These are phyloP conservation scores for Axinella damicornis DNA, from an alignment of 37 sponge, comb jelly and placozoan genomes.

Conservation along the genomic window DNA sequence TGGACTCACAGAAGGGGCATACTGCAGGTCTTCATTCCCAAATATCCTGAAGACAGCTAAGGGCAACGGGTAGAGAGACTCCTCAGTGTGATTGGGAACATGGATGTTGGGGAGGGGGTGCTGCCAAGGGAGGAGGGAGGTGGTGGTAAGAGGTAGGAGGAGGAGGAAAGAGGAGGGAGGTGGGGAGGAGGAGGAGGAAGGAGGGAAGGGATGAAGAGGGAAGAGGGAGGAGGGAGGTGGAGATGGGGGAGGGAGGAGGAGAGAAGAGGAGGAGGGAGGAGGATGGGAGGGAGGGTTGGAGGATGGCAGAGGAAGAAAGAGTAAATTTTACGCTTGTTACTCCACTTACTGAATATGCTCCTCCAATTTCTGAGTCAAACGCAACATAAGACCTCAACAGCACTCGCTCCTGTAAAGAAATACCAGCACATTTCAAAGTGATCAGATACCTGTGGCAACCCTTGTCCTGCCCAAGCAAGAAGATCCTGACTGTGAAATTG, in stretches of 20 bases:
- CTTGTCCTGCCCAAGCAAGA: no score
- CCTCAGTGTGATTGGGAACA: slow-evolving; percentile 80
- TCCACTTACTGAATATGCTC: slow-evolving; percentile 54
- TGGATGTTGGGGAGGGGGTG: slow-evolving; percentile 79
- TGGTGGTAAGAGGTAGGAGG: background rate
- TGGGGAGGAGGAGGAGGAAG: background rate
- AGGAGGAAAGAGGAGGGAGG: no score
- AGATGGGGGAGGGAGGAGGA: background rate
- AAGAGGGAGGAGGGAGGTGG: slow-evolving; percentile 79
- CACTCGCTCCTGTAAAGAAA: slow-evolving; percentile 43
- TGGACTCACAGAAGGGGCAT: slow-evolving; percentile 36
- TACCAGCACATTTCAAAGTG: no score
- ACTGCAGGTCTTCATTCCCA: slow-evolving; percentile 63
- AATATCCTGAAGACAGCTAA: slow-evolving; percentile 81
- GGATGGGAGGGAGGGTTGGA: no score
- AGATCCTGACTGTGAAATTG: no score
- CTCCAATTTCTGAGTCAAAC: slow-evolving; percentile 62
- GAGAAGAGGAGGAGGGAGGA: background rate
- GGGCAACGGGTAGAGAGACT: slow-evolving; percentile 86
- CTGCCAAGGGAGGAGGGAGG: slow-evolving; percentile 34
- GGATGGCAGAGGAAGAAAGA: background rate
- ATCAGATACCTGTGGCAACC: no score
- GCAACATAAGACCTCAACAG: slow-evolving; percentile 52
- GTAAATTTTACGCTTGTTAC: background rate
- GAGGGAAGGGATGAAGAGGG: background rate